Evolutionary conservation across 2,888 invertebrate genomes (phyloP), one percentile per base, ranked within the genome.

Genomic region (Drosophila niveifrons): DNA sequence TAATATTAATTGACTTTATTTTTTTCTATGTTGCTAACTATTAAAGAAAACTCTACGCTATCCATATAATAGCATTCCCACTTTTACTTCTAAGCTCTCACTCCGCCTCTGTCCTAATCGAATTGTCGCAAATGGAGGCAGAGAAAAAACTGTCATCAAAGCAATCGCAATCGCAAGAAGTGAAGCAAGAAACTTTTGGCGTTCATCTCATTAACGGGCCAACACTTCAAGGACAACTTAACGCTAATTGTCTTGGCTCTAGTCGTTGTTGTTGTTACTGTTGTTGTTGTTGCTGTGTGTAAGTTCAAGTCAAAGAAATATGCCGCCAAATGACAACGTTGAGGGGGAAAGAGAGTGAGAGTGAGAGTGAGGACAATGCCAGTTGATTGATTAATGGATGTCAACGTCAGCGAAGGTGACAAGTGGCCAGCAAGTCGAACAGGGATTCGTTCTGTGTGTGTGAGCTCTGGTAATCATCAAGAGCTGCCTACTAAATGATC

Each of bases 321-420:
- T 48, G 44, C 62, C 61, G 31, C 69, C 63, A 68, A 74, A 78
- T 74, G 58, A 23, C 23, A 41, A n/a, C 9, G 11, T 10, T 31
- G 31, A 31, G 31, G 31, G 1, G n/a, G n/a, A n/a, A n/a, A n/a
- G n/a, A n/a, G 34, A 39, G 39, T 6, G 39, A 13, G 36, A 23
- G 23, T 4, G 23, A n/a, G 4, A 41, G 39, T 1, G 39, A 15
- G 36, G 67, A 63, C 63, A 67, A 66, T 62, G 61, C 53, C 66
- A 72, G 66, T 75, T 82, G 88, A 85, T 85, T 85, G 85, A 85
- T 85, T 85, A 85, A 85, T 85, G 88, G 80, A 67, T 78, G 88
- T 78, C 85, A 82, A 72, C 69, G 79, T 71, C 87, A 72, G 72
- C 62, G 71, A 81, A 83, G 83, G 81, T 82, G 89, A 89, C 85